Evolutionary conservation across 2,797 vertebrate genomes (phyloP).

Genomic region (Scleropages formosus): DNA sequence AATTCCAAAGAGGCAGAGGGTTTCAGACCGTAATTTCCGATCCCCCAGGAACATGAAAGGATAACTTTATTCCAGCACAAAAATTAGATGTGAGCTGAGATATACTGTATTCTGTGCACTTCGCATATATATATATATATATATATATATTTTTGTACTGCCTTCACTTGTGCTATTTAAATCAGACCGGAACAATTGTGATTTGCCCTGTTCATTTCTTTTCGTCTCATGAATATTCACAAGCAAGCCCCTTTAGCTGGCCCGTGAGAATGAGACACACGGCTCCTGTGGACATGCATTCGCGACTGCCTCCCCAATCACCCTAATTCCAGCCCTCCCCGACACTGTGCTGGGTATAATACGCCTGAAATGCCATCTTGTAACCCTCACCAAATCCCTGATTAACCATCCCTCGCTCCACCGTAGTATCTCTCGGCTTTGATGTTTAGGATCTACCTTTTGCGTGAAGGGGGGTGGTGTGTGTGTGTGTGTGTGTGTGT

Average conservation of each 20-base stretch:
- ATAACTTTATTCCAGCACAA: slow-evolving; percentile 29
- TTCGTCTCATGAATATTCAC: neutral
- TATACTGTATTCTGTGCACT: slow-evolving; percentile 36
- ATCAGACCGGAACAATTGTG: slow-evolving; percentile 20
- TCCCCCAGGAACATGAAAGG: slow-evolving; percentile 28
- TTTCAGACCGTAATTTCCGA: slow-evolving; percentile 43
- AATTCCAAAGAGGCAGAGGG: slow-evolving; percentile 43
- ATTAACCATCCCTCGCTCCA: slow-evolving; percentile 78
- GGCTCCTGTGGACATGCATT: neutral
- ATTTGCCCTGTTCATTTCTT: neutral
- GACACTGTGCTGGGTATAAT: slow-evolving; percentile 33
- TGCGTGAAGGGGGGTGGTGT: neutral
- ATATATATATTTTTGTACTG: slow-evolving; percentile 30
- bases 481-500: too few relatives aligned
- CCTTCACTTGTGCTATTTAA: slow-evolving; percentile 25
- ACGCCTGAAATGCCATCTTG: slow-evolving; percentile 10
- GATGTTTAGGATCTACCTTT: slow-evolving; percentile 62
- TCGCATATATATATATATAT: slow-evolving; percentile 52
- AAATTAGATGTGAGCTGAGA: slow-evolving; percentile 31
- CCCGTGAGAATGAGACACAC: neutral
- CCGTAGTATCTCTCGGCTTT: slow-evolving; percentile 69
- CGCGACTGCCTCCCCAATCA: neutral
- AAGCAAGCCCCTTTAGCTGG: neutral
- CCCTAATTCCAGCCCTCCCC: neutral
- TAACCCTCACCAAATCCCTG: slow-evolving; percentile 59